Conservation (phyloP, 2,113 vertebrate species). For the Aptenodytes patagonicus region DNA sequence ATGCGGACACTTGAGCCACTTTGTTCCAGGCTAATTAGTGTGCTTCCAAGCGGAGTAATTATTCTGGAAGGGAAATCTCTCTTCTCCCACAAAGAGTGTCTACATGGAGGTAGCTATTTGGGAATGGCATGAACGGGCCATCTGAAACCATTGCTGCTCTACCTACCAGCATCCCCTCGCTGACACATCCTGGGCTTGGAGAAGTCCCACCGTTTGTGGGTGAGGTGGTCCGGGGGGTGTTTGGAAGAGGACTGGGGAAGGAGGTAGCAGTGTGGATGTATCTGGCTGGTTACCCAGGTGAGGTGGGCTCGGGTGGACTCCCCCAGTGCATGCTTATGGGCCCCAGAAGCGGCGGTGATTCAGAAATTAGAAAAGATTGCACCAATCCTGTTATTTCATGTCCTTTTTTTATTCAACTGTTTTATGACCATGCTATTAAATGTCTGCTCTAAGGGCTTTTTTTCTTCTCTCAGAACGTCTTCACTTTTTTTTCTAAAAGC, state of each 20-base stretch:
- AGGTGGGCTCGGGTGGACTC: neutral
- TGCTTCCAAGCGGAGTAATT: slow-evolving; percentile 56
- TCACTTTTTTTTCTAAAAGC: neutral
- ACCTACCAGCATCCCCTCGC: accelerated
- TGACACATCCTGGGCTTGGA: neutral
- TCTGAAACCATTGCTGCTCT: neutral
- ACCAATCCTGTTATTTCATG: neutral
- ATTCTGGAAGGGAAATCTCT: slow-evolving; percentile 50
- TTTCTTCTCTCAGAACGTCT: neutral
- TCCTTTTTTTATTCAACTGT: neutral
- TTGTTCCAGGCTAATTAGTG: slow-evolving; percentile 64
- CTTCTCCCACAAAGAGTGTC: slow-evolving; percentile 6
- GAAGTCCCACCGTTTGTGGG: neutral
- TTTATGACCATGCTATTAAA: slow-evolving; percentile 2
- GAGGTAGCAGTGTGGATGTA: neutral
- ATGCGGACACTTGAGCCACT: slow-evolving; percentile 34
- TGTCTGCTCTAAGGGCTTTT: neutral
- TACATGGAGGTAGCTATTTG: neutral
- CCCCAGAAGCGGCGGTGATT: neutral
- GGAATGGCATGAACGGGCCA: neutral
- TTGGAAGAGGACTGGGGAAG: neutral
- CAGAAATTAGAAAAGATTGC: neutral
- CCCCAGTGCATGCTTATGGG: neutral
- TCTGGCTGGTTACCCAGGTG: neutral
- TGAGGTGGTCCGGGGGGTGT: neutral